Conservation (phyloP, 2,797 vertebrate genomes). For the Heterohyrax brucei region DNA sequence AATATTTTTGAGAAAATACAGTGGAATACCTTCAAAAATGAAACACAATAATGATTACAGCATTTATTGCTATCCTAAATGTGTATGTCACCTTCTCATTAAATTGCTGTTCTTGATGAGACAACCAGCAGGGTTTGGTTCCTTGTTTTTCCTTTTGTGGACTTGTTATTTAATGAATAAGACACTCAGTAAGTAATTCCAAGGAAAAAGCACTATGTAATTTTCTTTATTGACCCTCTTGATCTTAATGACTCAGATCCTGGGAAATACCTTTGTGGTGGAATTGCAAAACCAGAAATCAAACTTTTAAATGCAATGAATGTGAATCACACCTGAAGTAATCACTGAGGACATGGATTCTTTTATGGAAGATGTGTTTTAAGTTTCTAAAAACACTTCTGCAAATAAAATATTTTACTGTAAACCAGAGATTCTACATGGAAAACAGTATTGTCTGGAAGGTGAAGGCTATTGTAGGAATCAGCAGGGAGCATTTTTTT, state of each 20-base stretch:
- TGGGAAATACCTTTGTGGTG: conserved; percentile 57
- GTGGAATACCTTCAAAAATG: conserved; percentile 43
- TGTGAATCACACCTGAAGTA: conserved; percentile 6
- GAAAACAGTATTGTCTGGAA: background rate
- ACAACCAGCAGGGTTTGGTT: conserved; percentile 61
- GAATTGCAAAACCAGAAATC: conserved; percentile 62
- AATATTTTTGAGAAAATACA: conserved; percentile 57
- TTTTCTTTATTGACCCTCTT: conserved; percentile 74
- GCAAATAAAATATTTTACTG: conserved; percentile 43
- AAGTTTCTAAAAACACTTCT: conserved; percentile 64
- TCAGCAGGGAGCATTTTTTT: background rate
- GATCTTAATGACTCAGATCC: conserved; percentile 50
- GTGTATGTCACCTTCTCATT: conserved; percentile 61
- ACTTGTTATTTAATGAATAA: conserved; percentile 75
- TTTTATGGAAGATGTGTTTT: conserved; percentile 47
- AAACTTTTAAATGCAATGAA: conserved; percentile 28
- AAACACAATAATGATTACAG: conserved; percentile 53
- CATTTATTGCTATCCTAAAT: conserved; percentile 67
- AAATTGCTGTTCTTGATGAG: conserved; percentile 76
- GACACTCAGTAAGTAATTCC: conserved; percentile 58
- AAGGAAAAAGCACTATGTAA: conserved; percentile 56
- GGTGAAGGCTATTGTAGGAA: conserved; percentile 18
- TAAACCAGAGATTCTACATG: conserved; percentile 48
- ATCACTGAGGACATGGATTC: background rate
- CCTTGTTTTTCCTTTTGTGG: conserved; percentile 52